Percentiles rank a stretch among this genome's conserved stretches.
phyloP scores from a whole-genome alignment of 2,797 vertebrate genomes.

The Scyliorhinus canicula region DNA sequence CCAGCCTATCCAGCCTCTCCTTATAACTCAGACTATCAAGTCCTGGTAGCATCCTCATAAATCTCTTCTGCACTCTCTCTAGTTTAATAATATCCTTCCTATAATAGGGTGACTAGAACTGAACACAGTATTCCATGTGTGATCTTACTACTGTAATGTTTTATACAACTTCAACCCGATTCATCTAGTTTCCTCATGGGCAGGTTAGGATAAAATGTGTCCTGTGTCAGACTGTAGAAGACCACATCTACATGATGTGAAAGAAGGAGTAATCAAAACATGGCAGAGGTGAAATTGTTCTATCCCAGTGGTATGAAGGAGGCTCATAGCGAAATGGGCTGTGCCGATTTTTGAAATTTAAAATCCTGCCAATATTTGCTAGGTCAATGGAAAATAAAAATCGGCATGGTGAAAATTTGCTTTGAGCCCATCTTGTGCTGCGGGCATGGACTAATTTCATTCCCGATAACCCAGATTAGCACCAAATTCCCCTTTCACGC shows the following conservation, averaged over 20 bases:
- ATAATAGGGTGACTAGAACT: too few relatives aligned
- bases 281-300: neutral
- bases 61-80: too few relatives aligned
- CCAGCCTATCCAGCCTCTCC: too few relatives aligned
- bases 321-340: neutral
- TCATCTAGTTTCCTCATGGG: neutral
- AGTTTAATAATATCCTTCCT: too few relatives aligned
- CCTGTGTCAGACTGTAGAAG: neutral
- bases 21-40: too few relatives aligned
- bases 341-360: too few relatives aligned
- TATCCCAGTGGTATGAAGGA: neutral
- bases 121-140: too few relatives aligned
- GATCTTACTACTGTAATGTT: too few relatives aligned
- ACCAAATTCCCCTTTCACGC: neutral
- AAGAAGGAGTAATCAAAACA: neutral
- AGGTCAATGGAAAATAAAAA: too few relatives aligned
- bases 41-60: too few relatives aligned
- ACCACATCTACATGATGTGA: neutral
- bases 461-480: neutral
- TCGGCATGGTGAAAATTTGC: too few relatives aligned
- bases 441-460: too few relatives aligned
- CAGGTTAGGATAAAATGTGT: neutral
- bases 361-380: neutral
- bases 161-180: neutral
- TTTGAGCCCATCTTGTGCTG: neutral